Evolutionary conservation across 2,113 vertebrate genomes (phyloP), one percentile per base, ranked within the genome.

Genomic region (rabbit (Oryctolagus cuniculus)): DNA sequence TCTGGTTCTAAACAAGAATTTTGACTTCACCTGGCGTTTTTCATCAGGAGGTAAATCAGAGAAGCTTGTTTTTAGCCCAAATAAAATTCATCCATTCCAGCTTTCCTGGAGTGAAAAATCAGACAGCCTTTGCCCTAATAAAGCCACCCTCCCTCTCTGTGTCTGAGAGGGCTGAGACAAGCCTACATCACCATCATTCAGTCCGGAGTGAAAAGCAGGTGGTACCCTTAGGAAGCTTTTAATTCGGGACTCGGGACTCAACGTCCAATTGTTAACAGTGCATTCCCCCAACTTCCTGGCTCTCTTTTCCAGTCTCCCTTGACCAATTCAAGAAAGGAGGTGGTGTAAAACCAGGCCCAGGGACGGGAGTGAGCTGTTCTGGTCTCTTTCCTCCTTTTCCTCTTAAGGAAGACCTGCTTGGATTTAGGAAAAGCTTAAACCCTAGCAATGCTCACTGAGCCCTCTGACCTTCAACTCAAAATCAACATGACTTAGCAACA

Each of bases 391-490:
- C 61, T 34, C 49, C 66, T 70, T 69, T 90, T 70, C 61, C 53
- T 90, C 53, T 83, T 83, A 79, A 87, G 24, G 11, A 84, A 87
- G 19, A 8, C 16, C 31, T 72, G 61, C 31, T 51, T 58, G 29
- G 31, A 69, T 93, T 95, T 36, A 73, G 55, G 38, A 78, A 61
- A 91, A 81, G 29, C 67, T 44, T 66, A 82, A 96, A 91, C 9
- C 13, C 78, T 53, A 67, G 27, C 83, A 88, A 75, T 55, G 44
- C 15, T 90, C 63, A 22, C 64, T 84, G 22, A 22, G 79, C 69
- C n/a, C 31, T 74, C 66, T 91, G 88, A 91, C 55, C 70, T 91
- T 91, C 36, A 93, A 86, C 17, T 73, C 66, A 84, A 81, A 92
- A 93, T 74, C 89, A 87, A 81, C 49, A 78, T 38, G 90, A 88